A percentile compares a stretch with the other conserved stretches of the same genome.
Conservation (phyloP, 2,888 invertebrate species). For the Timandra comae region DNA sequence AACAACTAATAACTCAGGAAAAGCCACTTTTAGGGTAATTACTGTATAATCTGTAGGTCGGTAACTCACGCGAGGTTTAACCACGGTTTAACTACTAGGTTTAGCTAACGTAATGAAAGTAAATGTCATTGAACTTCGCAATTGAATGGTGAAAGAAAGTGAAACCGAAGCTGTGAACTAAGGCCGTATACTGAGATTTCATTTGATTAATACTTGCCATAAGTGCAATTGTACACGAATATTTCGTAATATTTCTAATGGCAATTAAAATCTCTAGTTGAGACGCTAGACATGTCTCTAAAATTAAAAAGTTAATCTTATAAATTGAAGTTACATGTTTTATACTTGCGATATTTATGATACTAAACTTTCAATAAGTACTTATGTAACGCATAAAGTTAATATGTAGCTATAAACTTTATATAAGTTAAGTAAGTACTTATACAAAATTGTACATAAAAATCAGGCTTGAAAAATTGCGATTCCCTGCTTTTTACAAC, state of each 20-base stretch:
- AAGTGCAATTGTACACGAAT: not conserved
- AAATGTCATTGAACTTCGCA: not conserved
- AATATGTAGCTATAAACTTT: too few relatives aligned
- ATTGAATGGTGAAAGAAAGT: constrained; percentile 1
- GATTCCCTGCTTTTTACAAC: too few relatives aligned
- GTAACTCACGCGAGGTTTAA: not conserved
- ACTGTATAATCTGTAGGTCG: not conserved
- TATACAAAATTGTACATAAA: too few relatives aligned
- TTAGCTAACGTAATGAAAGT: not conserved
- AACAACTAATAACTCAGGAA: not conserved
- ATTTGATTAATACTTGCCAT: not conserved
- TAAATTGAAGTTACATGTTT: too few relatives aligned
- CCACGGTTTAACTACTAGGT: not conserved
- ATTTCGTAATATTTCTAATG: not conserved
- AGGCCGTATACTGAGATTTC: not conserved
- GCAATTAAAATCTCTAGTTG: not conserved
- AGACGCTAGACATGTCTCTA: too few relatives aligned
- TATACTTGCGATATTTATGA: too few relatives aligned
- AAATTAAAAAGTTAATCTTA: too few relatives aligned
- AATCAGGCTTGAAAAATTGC: too few relatives aligned
- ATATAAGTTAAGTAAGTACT: too few relatives aligned
- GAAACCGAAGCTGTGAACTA: not conserved
- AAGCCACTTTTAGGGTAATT: not conserved
- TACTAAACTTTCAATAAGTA: too few relatives aligned
- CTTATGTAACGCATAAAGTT: too few relatives aligned